A percentile compares a stretch with the other conserved stretches of the same genome.
phyloP scores from a whole-genome alignment of 2,797 vertebrate species.

The Lagocephalus sceleratus region DNA sequence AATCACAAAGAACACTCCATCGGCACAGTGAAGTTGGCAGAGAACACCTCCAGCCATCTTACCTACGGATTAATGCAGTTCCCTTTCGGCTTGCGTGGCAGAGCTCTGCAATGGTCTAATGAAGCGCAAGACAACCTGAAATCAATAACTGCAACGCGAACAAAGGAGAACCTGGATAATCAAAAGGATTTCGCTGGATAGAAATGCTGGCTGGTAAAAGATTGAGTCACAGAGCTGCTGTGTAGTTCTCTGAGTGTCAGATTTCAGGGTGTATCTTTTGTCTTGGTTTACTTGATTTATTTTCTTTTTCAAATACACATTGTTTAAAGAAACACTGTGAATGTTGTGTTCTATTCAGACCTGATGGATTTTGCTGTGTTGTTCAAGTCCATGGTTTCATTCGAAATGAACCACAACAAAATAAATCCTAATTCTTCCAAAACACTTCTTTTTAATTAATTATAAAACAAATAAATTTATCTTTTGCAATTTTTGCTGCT shows the following conservation, averaged over 20 bases:
- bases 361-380: too few relatives aligned
- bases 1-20: conserved; percentile 3
- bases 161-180: conserved; percentile 48
- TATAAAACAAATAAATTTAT: background rate
- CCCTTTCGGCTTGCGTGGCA: conserved; percentile 55
- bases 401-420: background rate
- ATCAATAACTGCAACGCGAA: conserved; percentile 61
- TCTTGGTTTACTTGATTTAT: too few relatives aligned
- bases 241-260: conserved; percentile 27
- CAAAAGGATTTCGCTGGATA: conserved; percentile 50
- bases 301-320: too few relatives aligned
- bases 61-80: conserved; percentile 56
- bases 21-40: conserved; percentile 15
- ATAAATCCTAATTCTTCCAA: background rate
- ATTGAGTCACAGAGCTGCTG: conserved; percentile 27
- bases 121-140: conserved; percentile 64
- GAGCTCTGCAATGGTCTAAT: conserved; percentile 61
- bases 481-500: background rate
- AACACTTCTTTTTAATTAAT: too few relatives aligned
- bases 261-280: background rate
- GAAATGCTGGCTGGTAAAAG: conserved; percentile 45
- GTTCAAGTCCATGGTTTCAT: background rate
- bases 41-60: conserved; percentile 32
- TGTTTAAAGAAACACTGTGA: too few relatives aligned
- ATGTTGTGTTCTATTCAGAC: too few relatives aligned